Evolutionary conservation across 2,113 vertebrate genomes (phyloP).

Genomic region (Pomatorhinus ruficollis): DNA sequence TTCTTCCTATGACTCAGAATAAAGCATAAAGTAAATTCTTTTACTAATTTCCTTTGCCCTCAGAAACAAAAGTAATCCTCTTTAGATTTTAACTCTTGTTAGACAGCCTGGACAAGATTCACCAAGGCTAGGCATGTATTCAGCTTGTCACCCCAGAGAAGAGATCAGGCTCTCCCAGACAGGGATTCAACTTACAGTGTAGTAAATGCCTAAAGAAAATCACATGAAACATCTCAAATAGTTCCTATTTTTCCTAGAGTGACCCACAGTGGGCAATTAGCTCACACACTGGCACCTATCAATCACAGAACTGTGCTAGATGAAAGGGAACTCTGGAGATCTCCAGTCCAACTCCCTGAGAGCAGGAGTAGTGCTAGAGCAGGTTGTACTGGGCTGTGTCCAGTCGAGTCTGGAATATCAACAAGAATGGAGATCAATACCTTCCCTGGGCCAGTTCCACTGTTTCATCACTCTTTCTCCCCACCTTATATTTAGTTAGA

Average conservation of each 20-base stretch:
- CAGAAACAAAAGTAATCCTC: conserved; percentile 1
- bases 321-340: background rate
- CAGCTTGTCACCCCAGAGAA: background rate
- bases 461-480: background rate
- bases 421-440: background rate
- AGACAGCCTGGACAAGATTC: background rate
- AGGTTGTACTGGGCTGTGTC: background rate
- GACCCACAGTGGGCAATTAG: background rate
- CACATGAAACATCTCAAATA: background rate
- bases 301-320: background rate
- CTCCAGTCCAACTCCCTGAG: background rate
- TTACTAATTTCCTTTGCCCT: background rate
- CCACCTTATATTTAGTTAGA: background rate
- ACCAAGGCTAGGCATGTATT: background rate
- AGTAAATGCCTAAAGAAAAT: background rate
- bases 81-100: background rate
- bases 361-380: background rate
- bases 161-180: background rate
- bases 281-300: background rate
- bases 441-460: background rate
- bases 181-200: background rate
- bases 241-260: background rate
- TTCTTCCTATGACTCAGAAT: background rate
- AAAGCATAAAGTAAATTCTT: background rate
- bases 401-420: background rate